Base-by-base conservation (phyloP, 2,797 vertebrate species). In the Coreius guichenoti region DNA sequence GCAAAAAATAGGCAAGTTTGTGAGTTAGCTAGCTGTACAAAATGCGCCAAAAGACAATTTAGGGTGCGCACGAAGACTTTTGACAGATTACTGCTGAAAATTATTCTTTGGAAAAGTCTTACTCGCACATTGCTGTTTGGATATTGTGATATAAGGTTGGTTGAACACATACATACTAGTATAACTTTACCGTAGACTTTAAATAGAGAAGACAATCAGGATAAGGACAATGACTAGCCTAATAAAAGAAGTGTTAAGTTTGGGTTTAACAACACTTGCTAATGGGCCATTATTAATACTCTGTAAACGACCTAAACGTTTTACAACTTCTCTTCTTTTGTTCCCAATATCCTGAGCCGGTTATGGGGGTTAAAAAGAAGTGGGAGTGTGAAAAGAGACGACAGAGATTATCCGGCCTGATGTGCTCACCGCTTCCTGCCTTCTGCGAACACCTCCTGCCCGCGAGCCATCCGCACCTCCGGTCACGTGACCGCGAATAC, bases 371-470 rank as follows among this genome's bases (percentile, higher is more conserved):
- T 65, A 26, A 56, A 77, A 72, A 68, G 29, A 17, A 43, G 77
- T 86, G 83, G 68, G 75, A 79, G 80, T 69, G 61, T 82, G 76
- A 82, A 84, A 45, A 72, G 51, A 14, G n/a, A 29, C 69, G 83
- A 61, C 73, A 80, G 47, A 45, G 68, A 58, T 81, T 73, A 76
- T 86, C 85, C 88, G 76, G 73, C 43, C 74, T 58, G 63, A 73
- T 72, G 69, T 54, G 47, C 63, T 79, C 54, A 74, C 49, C 58
- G 36, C 80, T 85, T 87, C 85, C 87, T 86, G 77, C 63, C 80
- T 87, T 82, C 81, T 29, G 75, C 74, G 68, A 51, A 85, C 72
- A 84, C n/a, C 78, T 73, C 67, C 63, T 72, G 81, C 81, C 85
- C 72, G 51, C 39, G 39, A 67, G 74, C 47, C n/a, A 70, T 63